Percentiles rank a stretch among this genome's conserved stretches.
phyloP scores from a whole-genome alignment of 2,113 vertebrate genomes.

The Acrocephalus arundinaceus region DNA sequence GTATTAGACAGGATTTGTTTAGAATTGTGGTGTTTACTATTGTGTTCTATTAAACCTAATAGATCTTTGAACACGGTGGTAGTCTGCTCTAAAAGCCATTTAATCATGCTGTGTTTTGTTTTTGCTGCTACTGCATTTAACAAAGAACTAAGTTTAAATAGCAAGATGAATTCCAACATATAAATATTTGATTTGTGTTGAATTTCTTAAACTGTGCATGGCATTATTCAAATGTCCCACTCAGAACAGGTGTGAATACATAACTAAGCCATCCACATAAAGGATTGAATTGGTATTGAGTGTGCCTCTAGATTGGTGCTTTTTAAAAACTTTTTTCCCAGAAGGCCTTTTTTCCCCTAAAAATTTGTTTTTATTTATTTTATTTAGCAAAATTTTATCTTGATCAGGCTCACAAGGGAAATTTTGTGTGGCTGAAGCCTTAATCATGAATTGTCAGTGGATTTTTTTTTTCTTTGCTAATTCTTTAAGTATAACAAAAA shows the following conservation, averaged over 20 bases:
- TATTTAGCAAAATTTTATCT: neutral
- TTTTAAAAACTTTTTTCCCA: neutral
- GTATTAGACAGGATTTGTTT: constrained; percentile 12
- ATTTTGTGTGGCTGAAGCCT: neutral
- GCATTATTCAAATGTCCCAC: neutral
- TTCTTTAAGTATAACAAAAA: neutral
- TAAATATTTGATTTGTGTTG: constrained; percentile 1
- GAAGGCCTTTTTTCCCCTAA: neutral
- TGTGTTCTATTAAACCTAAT: neutral
- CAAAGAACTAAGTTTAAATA: neutral
- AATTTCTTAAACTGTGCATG: neutral
- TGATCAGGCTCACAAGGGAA: neutral
- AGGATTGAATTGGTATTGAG: neutral
- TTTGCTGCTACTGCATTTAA: neutral
- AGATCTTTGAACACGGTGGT: neutral
- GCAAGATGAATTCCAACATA: neutral
- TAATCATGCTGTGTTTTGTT: neutral
- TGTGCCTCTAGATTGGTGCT: neutral
- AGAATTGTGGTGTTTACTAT: neutral
- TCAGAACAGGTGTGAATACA: neutral
- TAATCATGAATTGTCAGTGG: neutral
- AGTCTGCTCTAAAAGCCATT: neutral
- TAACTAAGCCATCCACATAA: neutral
- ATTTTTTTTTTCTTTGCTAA: fast-evolving
- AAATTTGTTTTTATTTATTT: neutral